phyloP scores from a whole-genome alignment of 2,113 vertebrate genomes.

The Microcebus lehilahytsara region DNA sequence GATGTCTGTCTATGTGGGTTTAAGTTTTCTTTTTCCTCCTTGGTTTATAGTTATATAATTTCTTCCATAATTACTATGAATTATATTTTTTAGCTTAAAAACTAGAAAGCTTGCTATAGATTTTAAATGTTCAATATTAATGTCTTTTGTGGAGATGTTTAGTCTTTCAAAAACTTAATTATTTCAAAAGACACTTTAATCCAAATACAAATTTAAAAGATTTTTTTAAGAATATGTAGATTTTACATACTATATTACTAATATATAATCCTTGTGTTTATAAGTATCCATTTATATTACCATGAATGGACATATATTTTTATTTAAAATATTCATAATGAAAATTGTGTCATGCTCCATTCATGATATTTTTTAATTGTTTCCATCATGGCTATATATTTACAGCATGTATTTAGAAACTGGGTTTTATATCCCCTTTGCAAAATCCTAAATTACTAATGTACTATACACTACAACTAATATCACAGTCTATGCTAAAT shows the following conservation, averaged over 20 bases:
- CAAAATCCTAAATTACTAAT: neutral
- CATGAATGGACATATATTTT: neutral
- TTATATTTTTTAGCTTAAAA: conserved; percentile 61
- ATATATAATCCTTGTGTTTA: neutral
- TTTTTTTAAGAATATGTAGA: neutral
- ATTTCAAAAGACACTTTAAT: conserved; percentile 59
- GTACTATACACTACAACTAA: neutral
- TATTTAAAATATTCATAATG: neutral
- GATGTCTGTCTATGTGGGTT: conserved; percentile 57
- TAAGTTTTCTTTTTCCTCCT: conserved; percentile 33
- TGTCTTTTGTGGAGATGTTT: conserved; percentile 44
- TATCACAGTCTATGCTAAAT: conserved; percentile 39
- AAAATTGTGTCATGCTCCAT: neutral
- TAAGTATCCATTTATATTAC: neutral
- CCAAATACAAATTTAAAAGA: neutral
- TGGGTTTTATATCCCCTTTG: conserved; percentile 11
- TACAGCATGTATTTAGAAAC: conserved; percentile 32
- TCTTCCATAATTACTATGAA: conserved; percentile 55
- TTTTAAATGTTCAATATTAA: conserved; percentile 72
- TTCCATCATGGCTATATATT: conserved; percentile 15
- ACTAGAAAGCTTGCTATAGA: conserved; percentile 47
- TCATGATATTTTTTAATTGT: conserved; percentile 43
- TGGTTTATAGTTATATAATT: conserved; percentile 39
- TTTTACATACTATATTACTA: neutral
- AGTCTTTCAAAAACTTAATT: conserved; percentile 65